Evolutionary conservation across 2,888 invertebrate genomes (phyloP).

Genomic region (Phalera bucephala): DNA sequence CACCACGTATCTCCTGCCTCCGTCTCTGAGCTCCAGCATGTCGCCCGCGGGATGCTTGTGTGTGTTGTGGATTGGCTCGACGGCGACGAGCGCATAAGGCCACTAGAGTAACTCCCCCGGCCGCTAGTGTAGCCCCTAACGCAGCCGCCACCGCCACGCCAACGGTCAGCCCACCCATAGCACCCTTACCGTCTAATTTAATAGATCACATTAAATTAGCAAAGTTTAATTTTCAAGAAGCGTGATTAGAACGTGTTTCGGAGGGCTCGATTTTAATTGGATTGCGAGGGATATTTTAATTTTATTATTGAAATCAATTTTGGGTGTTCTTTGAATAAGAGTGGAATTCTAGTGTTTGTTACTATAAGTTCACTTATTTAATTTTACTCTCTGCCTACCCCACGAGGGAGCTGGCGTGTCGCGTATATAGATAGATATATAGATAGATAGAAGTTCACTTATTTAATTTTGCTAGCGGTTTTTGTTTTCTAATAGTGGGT

Average conservation of each 20-base stretch:
- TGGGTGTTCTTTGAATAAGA: too few species aligned
- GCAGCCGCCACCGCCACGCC: slow-evolving; percentile 79
- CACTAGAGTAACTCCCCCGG: slow-evolving; percentile 58
- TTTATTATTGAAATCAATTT: too few species aligned
- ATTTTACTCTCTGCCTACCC: too few species aligned
- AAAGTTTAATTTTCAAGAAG: not conserved
- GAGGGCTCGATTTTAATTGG: not conserved
- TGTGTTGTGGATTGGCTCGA: slow-evolving; percentile 64
- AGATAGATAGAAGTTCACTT: too few species aligned
- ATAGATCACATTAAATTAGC: slow-evolving; percentile 7
- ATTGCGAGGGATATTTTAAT: not conserved
- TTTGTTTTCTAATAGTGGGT: too few species aligned
- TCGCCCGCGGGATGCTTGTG: slow-evolving; percentile 75
- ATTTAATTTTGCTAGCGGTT: too few species aligned
- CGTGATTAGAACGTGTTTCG: not conserved
- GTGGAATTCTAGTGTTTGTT: too few species aligned
- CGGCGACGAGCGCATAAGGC: slow-evolving; percentile 61
- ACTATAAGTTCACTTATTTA: too few species aligned
- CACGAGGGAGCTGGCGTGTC: too few species aligned
- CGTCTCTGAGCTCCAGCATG: slow-evolving; percentile 87
- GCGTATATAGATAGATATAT: too few species aligned
- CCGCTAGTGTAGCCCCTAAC: too few species aligned
- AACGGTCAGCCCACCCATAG: slow-evolving; percentile 87
- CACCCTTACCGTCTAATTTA: slow-evolving; percentile 85
- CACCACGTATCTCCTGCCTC: slow-evolving; percentile 92